These are phyloP conservation scores for Calameuta pallipes DNA, from an alignment of 2,888 invertebrate species.

Conservation along the genomic window DNA sequence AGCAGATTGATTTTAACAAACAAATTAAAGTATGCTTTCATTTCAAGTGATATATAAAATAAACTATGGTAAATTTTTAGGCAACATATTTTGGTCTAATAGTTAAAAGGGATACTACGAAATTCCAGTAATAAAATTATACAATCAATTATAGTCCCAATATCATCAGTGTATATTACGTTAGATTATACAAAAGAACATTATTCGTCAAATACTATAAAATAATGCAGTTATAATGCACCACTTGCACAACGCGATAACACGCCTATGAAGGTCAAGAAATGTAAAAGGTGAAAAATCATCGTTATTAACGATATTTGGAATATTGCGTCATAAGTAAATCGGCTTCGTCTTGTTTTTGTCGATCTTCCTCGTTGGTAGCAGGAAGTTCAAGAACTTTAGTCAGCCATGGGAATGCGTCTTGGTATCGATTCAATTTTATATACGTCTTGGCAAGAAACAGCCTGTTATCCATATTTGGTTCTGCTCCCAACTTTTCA, in stretches of 20 bases:
- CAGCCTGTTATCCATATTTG: slow-evolving; percentile 72
- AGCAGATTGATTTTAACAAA: background rate
- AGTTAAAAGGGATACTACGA: background rate
- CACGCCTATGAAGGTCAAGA: background rate
- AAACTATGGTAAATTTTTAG: background rate
- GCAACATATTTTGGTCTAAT: background rate
- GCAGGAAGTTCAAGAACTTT: slow-evolving; percentile 36
- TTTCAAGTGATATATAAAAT: background rate
- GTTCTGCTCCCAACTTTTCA: slow-evolving; percentile 67
- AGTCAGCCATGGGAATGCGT: slow-evolving; percentile 69
- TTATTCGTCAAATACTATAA: background rate
- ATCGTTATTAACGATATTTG: slow-evolving; percentile 34
- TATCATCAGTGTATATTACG: background rate
- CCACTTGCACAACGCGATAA: background rate
- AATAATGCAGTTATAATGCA: background rate
- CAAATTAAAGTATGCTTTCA: background rate
- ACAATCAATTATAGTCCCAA: background rate
- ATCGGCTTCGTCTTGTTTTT: slow-evolving; percentile 47
- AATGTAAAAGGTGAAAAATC: background rate
- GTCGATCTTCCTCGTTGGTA: slow-evolving; percentile 39
- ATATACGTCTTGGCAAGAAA: slow-evolving; percentile 72
- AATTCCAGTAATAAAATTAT: background rate
- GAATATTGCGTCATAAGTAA: slow-evolving; percentile 51
- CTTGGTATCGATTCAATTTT: slow-evolving; percentile 66
- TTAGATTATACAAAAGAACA: background rate